Percentiles rank a stretch among this genome's conserved stretches.
phyloP scores from a whole-genome alignment of 2,888 invertebrate species.

The Napeogenes inachia region DNA sequence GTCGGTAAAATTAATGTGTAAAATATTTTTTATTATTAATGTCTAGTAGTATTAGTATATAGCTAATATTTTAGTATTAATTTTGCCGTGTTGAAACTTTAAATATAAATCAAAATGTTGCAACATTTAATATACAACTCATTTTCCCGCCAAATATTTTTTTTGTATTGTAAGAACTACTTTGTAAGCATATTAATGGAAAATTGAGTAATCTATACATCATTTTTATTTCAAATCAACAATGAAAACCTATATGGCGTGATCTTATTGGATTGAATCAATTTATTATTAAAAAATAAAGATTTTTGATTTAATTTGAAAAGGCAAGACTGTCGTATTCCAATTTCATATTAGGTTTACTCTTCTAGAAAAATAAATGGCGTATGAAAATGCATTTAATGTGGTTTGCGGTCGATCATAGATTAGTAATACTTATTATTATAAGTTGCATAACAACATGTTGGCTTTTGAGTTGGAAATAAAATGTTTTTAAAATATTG shows the following conservation, averaged over 20 bases:
- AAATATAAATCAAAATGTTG: constrained; percentile 13
- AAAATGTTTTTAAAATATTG: constrained; percentile 40
- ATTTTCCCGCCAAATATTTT: constrained; percentile 25
- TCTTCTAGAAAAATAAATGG: constrained; percentile 49
- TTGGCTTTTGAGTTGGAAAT: constrained; percentile 73
- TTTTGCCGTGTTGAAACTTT: constrained; percentile 24
- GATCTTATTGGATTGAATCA: too few species aligned
- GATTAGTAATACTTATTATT: constrained; percentile 22
- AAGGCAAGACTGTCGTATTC: constrained; percentile 59
- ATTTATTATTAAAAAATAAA: too few species aligned
- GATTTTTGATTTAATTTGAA: too few species aligned
- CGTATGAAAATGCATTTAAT: constrained; percentile 67
- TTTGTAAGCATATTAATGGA: not conserved
- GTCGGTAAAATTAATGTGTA: constrained; percentile 28
- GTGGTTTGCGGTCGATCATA: constrained; percentile 51
- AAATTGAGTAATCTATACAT: not conserved
- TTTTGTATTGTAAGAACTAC: not conserved
- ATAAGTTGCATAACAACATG: constrained; percentile 64
- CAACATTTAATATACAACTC: constrained; percentile 17
- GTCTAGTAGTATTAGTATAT: constrained; percentile 28
- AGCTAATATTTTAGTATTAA: constrained; percentile 30
- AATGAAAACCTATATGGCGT: not conserved
- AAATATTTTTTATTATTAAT: constrained; percentile 32
- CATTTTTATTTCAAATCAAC: not conserved
- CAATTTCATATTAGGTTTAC: constrained; percentile 52